A percentile compares a stretch with the other conserved stretches of the same genome.
Conservation (phyloP, 1,140 invertebrate genomes). For the Drosophila hydei region DNA sequence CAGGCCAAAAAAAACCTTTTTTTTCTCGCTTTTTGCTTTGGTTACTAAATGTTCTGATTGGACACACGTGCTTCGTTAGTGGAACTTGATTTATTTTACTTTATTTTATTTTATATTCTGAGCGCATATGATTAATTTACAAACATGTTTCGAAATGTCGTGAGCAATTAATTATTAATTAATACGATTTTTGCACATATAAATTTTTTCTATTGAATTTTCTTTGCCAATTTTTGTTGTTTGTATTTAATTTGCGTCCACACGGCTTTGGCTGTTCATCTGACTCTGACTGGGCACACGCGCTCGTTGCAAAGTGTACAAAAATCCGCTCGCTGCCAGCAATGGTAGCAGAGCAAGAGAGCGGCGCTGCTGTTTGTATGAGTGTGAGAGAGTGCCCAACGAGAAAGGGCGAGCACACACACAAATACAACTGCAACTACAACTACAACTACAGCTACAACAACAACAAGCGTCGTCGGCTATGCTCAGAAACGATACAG, state of each 20-base stretch:
- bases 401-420: constrained; percentile 59
- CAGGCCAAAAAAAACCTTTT: constrained; percentile 20
- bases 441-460: neutral
- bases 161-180: constrained; percentile 8
- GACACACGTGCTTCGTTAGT: constrained; percentile 43
- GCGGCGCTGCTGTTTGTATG: constrained; percentile 6
- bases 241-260: constrained; percentile 44
- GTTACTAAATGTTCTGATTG: constrained; percentile 32
- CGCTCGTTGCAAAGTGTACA: constrained; percentile 61
- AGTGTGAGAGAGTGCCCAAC: constrained; percentile 15
- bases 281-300: constrained; percentile 58
- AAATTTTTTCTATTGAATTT: constrained; percentile 8
- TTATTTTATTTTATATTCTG: neutral
- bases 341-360: constrained; percentile 22
- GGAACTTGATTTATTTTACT: constrained; percentile 2
- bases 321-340: constrained; percentile 42
- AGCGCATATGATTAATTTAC: constrained; percentile 6
- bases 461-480: constrained; percentile 17
- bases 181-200: constrained; percentile 3
- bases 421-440: constrained; percentile 36
- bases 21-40: constrained; percentile 17
- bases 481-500: constrained; percentile 20
- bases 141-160: constrained; percentile 20
- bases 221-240: constrained; percentile 37
- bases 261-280: constrained; percentile 54